Conservation (phyloP, 2,888 invertebrate genomes). For the Eustalomyia histrio region DNA sequence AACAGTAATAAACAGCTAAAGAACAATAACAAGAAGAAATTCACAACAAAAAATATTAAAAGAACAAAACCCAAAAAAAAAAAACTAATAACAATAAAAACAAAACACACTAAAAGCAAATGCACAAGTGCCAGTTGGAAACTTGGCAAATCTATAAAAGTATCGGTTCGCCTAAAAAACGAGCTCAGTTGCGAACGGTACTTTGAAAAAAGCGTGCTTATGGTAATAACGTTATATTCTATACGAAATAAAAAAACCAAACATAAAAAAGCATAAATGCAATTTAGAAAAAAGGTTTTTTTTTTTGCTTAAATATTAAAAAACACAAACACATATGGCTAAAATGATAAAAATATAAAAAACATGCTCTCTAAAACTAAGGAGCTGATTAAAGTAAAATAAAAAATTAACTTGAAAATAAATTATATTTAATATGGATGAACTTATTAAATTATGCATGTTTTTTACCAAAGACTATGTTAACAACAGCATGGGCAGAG, state of each 20-base stretch:
- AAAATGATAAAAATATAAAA: not conserved
- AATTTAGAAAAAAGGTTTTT: conserved; percentile 31
- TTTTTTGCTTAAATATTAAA: conserved; percentile 13
- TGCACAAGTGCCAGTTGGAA: conserved; percentile 68
- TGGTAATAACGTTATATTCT: conserved; percentile 38
- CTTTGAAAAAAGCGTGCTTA: conserved; percentile 73
- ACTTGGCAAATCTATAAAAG: conserved; percentile 78
- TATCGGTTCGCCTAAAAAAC: conserved; percentile 77
- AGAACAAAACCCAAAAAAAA: conserved; percentile 67
- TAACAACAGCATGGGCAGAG: too few species aligned
- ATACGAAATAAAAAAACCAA: conserved; percentile 18
- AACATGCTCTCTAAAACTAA: not conserved
- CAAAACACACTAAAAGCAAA: conserved; percentile 35
- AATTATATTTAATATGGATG: conserved; percentile 36
- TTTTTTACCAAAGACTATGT: too few species aligned
- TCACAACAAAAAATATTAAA: conserved; percentile 57
- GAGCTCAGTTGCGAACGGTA: conserved; percentile 79
- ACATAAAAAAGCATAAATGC: conserved; percentile 2
- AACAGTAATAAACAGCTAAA: conserved; percentile 41
- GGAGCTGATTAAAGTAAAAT: not conserved
- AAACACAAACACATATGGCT: conserved; percentile 8
- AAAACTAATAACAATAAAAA: conserved; percentile 59
- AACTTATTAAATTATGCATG: not conserved
- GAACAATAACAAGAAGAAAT: conserved; percentile 36
- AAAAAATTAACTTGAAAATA: conserved; percentile 20